Base-by-base conservation (phyloP, 2,888 invertebrate genomes). In the Ceraclea dissimilis region DNA sequence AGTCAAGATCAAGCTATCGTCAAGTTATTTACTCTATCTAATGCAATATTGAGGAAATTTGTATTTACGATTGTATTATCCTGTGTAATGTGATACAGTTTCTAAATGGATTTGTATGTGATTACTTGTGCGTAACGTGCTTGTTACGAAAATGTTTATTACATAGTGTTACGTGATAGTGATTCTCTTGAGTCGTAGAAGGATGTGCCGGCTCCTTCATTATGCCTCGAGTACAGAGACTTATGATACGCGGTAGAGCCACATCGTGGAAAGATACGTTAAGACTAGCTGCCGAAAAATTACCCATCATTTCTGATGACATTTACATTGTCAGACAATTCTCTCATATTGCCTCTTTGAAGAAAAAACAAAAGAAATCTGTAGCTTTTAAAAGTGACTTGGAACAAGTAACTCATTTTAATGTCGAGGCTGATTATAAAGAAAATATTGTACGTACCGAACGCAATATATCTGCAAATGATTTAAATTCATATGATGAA, bases 161-260 rank as follows among this genome's bases (percentile, higher is more conserved):
- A 26, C 10, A 39, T 39, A 8, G 4, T 13, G 16, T 39, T 39
- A 16, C 13, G 39, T 39, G 13, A 39, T 39, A 39, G 13, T 16
- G 39, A 13, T 39, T 8, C 5, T 39, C 13, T 5, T 39, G 16
- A n/a, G 39, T 39, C 16, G 5, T 4, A 26, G 4, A 26, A 26
- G 10, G 26, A 26, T 26, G 26, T 26, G 4, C 4, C 26, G 26
- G 5, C 26, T 16, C 39, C 8, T 31, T 6, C 48, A 60, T 51
- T 44, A 62, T 62, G 62, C 62, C 62, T 47, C 48, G 57, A 10
- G 56, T 62, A 16, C 53, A 58, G 16, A 48, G 62, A 21, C 51
- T 62, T 11, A 34, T 57, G 58, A 44, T 60, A 13, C 34, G 57
- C 22, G 56, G 58, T 19, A 57, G 60, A 49, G 59, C 62, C 18